Evolutionary conservation across 2,113 vertebrate species (phyloP), one percentile per base, ranked within the genome.

Genomic region (Limanda limanda): DNA sequence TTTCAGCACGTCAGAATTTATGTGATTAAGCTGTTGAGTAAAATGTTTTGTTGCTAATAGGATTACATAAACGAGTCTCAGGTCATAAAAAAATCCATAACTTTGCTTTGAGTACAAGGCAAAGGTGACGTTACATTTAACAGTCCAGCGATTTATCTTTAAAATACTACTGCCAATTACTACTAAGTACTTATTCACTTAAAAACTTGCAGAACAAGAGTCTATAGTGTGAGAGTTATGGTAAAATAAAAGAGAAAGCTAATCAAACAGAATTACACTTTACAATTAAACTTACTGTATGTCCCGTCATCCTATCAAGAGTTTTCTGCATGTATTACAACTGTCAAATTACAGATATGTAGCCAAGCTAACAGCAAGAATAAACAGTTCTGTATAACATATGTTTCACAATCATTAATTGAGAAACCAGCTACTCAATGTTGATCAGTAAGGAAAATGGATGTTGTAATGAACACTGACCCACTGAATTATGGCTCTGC

Each of bases 401-500:
- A 68, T 7, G 20, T 57, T 37, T 21, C 54, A 52, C 13, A 67
- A 24, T 21, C 48, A 67, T 45, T 42, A 58, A 54, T 25, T 61
- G 23, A 68, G 31, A 74, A 45, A 37, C 12, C 12, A n/a, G 52
- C 51, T 51, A 17, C 27, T 60, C 20, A 68, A 47, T 37, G n/a
- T 63, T 27, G 14, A 65, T 1, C 35, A 23, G 68, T 45, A 20
- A 72, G 27, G 40, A 63, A 48, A 51, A 51, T 21, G 57, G 66
- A 68, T 76, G 60, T 27, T 74, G 27, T 47, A 45, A 47, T 69
- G 45, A 56, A 45, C 25, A 85, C 91, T 83, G 68, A 93, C 92
- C 96, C 25, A 98, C 92, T 67, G 96, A 91, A 0, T 94, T 95
- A 91, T 97, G 97, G 51, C 95, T 94, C 91, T 96, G 97, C 84